phyloP scores from a whole-genome alignment of 1,140 invertebrate species.

The Brachionus calyciflorus region DNA sequence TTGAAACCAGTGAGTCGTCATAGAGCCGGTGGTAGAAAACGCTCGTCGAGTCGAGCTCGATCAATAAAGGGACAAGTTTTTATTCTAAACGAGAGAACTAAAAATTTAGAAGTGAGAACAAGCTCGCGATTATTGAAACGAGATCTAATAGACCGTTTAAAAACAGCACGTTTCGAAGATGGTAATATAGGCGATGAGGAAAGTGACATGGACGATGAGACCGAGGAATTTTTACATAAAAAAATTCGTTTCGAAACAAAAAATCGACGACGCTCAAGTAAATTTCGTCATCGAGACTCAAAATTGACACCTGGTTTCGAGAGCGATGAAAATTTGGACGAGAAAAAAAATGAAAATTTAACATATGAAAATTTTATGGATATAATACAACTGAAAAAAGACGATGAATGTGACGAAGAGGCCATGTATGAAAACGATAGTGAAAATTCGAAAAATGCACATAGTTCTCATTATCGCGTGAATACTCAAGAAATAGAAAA shows the following conservation, averaged over 20 bases:
- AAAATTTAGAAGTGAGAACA: no score
- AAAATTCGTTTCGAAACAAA: constrained; percentile 25
- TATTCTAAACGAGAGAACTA: no score
- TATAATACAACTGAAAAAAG: constrained; percentile 10
- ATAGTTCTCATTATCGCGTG: background rate
- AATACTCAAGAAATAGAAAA: background rate
- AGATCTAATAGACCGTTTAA: constrained; percentile 1
- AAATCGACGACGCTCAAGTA: background rate
- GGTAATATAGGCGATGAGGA: background rate
- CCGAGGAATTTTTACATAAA: constrained; percentile 7
- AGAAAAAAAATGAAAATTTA: background rate
- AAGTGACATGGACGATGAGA: background rate
- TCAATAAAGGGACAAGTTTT: background rate
- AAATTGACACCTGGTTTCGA: constrained; percentile 4
- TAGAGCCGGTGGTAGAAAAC: background rate
- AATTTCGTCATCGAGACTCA: background rate
- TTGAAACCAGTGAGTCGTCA: background rate
- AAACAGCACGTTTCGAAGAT: background rate
- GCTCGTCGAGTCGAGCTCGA: background rate
- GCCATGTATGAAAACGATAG: constrained; percentile 15
- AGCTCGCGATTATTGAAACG: background rate
- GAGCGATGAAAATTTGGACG: background rate
- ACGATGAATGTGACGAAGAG: background rate
- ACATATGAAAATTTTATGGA: constrained; percentile 31
- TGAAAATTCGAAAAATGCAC: constrained; percentile 17